Conservation (phyloP, 2,888 invertebrate species). For the Synergus laeviventris region DNA sequence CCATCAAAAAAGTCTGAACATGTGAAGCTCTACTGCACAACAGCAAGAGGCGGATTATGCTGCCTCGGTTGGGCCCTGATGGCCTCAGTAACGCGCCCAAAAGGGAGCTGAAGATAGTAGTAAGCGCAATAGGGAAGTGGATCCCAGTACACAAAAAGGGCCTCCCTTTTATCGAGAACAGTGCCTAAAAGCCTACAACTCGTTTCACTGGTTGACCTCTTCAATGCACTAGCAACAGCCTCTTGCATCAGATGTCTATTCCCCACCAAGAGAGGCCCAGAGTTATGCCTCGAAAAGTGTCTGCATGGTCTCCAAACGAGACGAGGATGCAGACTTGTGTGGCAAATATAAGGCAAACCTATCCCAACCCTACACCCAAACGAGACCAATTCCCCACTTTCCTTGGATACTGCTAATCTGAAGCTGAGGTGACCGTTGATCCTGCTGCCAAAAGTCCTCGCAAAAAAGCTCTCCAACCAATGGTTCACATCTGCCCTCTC, state of each 20-base stretch:
- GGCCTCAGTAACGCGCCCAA: constrained; percentile 73
- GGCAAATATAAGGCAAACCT: constrained; percentile 88
- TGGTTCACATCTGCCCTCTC: constrained; percentile 83
- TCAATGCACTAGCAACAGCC: constrained; percentile 77
- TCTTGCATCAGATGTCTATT: constrained; percentile 77
- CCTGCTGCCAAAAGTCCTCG: constrained; percentile 80
- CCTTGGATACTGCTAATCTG: constrained; percentile 82
- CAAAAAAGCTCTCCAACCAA: constrained; percentile 82
- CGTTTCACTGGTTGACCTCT: constrained; percentile 76
- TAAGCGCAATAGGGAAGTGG: constrained; percentile 91
- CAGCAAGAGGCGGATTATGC: constrained; percentile 70
- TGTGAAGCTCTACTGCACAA: constrained; percentile 63
- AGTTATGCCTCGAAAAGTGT: constrained; percentile 79
- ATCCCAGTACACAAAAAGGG: constrained; percentile 89
- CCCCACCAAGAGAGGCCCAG: constrained; percentile 73
- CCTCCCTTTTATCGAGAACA: constrained; percentile 87
- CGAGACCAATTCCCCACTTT: constrained; percentile 79
- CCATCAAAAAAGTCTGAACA: neutral
- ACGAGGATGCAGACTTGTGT: constrained; percentile 83
- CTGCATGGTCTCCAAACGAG: constrained; percentile 82
- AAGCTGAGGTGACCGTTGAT: constrained; percentile 89
- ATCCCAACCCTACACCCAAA: constrained; percentile 87
- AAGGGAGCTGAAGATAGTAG: constrained; percentile 87
- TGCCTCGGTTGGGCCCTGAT: constrained; percentile 65
- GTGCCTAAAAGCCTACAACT: constrained; percentile 77